phyloP scores from a whole-genome alignment of 2,888 invertebrate genomes.

The Nasonia oneida region DNA sequence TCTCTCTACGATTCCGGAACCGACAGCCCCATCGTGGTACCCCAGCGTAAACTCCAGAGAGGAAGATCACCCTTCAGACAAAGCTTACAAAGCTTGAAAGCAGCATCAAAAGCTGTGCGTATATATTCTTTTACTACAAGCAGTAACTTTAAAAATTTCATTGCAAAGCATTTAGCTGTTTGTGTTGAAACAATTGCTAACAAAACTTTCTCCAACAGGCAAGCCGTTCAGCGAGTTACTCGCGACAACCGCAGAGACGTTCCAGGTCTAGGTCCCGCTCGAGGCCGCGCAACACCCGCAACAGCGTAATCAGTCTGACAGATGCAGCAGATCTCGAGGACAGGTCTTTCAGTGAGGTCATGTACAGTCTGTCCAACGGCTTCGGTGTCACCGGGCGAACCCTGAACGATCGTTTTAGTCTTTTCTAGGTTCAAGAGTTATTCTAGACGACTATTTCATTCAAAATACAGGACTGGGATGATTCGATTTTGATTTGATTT shows the following conservation, averaged over 20 bases:
- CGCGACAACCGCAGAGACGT: conserved; percentile 60
- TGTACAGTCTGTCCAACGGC: conserved; percentile 75
- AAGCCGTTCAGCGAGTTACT: conserved; percentile 29
- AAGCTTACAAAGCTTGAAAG: conserved; percentile 69
- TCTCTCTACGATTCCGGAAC: conserved; percentile 46
- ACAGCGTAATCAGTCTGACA: conserved; percentile 63
- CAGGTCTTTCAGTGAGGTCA: conserved; percentile 75
- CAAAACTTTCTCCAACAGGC: conserved; percentile 14
- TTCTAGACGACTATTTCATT: not conserved
- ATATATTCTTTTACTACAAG: not conserved
- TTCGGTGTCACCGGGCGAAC: conserved; percentile 76
- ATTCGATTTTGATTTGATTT: not conserved
- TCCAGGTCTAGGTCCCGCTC: conserved; percentile 74
- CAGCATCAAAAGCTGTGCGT: conserved; percentile 64
- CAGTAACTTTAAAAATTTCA: too few species aligned
- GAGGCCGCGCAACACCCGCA: conserved; percentile 70
- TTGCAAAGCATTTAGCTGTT: too few species aligned
- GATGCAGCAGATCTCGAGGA: conserved; percentile 70
- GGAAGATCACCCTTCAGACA: conserved; percentile 74
- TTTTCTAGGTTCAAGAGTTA: conserved; percentile 45
- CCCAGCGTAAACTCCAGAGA: conserved; percentile 69
- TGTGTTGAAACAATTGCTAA: not conserved
- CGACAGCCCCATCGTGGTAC: conserved; percentile 56
- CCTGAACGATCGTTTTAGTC: conserved; percentile 77
- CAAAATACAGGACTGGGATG: not conserved